These are phyloP conservation scores for Drosophila serrata DNA, from an alignment of 1,140 invertebrate genomes.

Conservation along the genomic window DNA sequence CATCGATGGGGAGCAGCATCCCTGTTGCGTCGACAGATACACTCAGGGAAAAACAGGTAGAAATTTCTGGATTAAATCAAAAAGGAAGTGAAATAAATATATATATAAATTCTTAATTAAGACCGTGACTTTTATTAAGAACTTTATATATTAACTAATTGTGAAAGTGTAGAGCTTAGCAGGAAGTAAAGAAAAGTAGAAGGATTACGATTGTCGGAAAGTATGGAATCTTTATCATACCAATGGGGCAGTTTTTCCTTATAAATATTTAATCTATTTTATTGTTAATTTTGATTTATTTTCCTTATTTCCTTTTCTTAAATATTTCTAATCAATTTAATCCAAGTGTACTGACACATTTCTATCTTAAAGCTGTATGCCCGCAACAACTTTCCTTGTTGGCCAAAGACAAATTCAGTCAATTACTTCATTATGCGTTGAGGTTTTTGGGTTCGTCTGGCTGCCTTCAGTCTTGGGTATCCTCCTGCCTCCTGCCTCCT, in stretches of 20 bases:
- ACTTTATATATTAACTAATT: neutral
- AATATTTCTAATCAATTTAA: no score
- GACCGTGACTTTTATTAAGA: no score
- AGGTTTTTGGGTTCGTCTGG: constrained; percentile 39
- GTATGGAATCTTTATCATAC: no score
- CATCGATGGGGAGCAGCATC: constrained; percentile 48
- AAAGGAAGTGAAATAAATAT: neutral
- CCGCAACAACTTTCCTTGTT: constrained; percentile 36
- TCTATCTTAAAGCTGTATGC: constrained; percentile 56
- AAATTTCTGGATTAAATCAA: neutral
- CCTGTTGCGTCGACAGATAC: constrained; percentile 9
- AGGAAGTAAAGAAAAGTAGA: no score
- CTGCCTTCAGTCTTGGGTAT: neutral
- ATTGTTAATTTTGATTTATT: no score
- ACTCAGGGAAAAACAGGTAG: neutral
- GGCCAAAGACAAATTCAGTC: constrained; percentile 62
- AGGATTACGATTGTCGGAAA: no score
- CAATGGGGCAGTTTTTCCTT: no score
- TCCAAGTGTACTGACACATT: constrained; percentile 27
- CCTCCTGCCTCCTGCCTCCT: neutral
- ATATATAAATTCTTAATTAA: no score
- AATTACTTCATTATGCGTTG: constrained; percentile 75
- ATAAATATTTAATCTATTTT: no score
- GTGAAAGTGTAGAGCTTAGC: no score
- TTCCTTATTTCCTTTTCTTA: no score